Conservation (phyloP, 2,797 vertebrate genomes). For the Poecilia picta region DNA sequence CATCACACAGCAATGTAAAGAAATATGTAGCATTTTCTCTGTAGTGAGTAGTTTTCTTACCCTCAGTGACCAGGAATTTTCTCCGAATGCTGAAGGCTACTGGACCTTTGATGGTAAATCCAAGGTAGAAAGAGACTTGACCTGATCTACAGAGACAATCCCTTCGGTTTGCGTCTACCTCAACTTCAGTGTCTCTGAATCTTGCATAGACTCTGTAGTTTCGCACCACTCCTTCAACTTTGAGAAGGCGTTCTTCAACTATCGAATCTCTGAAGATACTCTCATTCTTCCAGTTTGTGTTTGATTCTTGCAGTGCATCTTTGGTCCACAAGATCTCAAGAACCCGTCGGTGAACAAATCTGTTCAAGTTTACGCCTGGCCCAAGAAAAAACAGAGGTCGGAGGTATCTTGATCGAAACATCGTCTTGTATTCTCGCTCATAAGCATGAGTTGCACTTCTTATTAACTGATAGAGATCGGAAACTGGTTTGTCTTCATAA, state of each 20-base stretch:
- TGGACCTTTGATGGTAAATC: slow-evolving; percentile 48
- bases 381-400: slow-evolving; percentile 42
- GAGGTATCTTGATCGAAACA: slow-evolving; percentile 22
- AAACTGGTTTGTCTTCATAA: background rate
- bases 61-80: background rate
- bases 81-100: slow-evolving; percentile 36
- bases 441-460: fast-evolving
- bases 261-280: background rate
- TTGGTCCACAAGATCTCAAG: slow-evolving; percentile 16
- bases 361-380: slow-evolving; percentile 6
- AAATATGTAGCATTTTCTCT: background rate
- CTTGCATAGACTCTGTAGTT: slow-evolving; percentile 20
- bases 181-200: fast-evolving
- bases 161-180: background rate
- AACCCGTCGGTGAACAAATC: slow-evolving; percentile 17
- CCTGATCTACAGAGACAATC: background rate
- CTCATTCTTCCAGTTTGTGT: slow-evolving; percentile 11
- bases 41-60: background rate
- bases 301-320: background rate
- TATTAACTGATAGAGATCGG: background rate
- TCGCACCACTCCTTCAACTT: slow-evolving; percentile 17
- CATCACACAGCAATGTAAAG: background rate
- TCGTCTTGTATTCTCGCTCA: background rate
- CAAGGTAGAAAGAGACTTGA: slow-evolving; percentile 39
- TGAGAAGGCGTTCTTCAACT: slow-evolving; percentile 3